Base-by-base conservation (phyloP, 1,140 invertebrate species). In the Eueides isabella region DNA sequence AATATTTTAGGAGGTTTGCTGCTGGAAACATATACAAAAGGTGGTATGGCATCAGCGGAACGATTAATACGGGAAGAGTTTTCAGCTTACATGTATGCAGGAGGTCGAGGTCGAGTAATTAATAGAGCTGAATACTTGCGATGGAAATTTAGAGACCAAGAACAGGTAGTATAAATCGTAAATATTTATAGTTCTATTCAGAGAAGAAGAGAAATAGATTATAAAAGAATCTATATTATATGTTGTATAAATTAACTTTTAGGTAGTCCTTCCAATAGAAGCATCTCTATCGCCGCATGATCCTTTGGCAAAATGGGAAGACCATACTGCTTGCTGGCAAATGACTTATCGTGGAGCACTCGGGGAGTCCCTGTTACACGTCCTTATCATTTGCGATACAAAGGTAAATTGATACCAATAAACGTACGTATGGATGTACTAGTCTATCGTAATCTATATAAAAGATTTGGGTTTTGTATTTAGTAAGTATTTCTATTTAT, bases 301-400 rank as follows among this genome's bases (percentile, higher is more conserved):
- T 92, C 97, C 97, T 0, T 90, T 98, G 5, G 96, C 96, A 1
- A 97, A 97, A 79, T 98, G 97, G 97, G 94, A 94, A 68, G 97
- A 98, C 86, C 98, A 98, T 88, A 96, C 97, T 74, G 98, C 98
- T 0, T 99, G 98, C 86, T 99, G 99, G 99, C 97, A 99, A 89
- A 97, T 99, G 96, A 97, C 98, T 80, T 98, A 98, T 86, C 94
- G 98, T 38, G 98, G 98, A 0, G 98, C 98, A 0, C 93, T 99
- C 0, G 99, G 99, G 0, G 99, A 99, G 93, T 98, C 97, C 4
- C 91, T 99, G 5, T 94, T 99, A 5, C 99, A 99, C 85, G 96
- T 99, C 0, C 95, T 99, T 9, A 98, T 99, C 75, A 98, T 99
- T 71, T 98, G 98, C 85, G 98, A 99, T 91, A 98, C 97, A 0